Conservation (phyloP, 2,797 vertebrate genomes). For the Tamandua tetradactyla region DNA sequence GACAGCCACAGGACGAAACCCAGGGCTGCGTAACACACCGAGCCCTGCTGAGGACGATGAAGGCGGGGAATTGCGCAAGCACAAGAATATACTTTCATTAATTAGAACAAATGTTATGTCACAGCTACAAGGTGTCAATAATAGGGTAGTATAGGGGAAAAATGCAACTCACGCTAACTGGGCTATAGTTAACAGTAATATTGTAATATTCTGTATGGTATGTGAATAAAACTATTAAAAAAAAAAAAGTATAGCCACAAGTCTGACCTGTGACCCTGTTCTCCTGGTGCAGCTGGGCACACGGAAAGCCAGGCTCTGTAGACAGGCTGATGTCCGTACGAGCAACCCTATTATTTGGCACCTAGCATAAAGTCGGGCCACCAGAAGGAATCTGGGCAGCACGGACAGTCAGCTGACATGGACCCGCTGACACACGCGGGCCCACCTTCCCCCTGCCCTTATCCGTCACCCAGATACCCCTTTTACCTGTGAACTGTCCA, state of each 20-base stretch:
- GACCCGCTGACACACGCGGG: rapidly evolving
- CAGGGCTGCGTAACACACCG: too few species aligned
- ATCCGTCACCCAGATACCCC: rapidly evolving
- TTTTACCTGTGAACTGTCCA: constrained; percentile 92
- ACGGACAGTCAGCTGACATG: rapidly evolving
- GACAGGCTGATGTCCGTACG: background rate
- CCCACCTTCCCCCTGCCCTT: background rate
- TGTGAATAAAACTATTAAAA: too few species aligned
- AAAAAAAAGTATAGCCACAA: background rate
- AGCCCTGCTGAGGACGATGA: too few species aligned
- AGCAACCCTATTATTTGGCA: rapidly evolving
- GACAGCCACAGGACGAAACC: too few species aligned
- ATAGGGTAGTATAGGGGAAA: too few species aligned
- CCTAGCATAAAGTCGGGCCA: background rate
- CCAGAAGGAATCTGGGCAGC: background rate
- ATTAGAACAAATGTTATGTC: too few species aligned
- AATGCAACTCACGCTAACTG: too few species aligned
- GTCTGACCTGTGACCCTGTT: background rate
- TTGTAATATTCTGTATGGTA: too few species aligned
- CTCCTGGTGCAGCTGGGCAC: background rate
- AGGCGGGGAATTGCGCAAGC: too few species aligned
- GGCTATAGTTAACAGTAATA: too few species aligned
- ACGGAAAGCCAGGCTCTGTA: background rate
- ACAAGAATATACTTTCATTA: too few species aligned
- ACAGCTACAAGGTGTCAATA: too few species aligned